Percentiles rank a stretch among this genome's conserved stretches.
phyloP scores from a whole-genome alignment of 2,797 vertebrate genomes.

The Thaleichthys pacificus region DNA sequence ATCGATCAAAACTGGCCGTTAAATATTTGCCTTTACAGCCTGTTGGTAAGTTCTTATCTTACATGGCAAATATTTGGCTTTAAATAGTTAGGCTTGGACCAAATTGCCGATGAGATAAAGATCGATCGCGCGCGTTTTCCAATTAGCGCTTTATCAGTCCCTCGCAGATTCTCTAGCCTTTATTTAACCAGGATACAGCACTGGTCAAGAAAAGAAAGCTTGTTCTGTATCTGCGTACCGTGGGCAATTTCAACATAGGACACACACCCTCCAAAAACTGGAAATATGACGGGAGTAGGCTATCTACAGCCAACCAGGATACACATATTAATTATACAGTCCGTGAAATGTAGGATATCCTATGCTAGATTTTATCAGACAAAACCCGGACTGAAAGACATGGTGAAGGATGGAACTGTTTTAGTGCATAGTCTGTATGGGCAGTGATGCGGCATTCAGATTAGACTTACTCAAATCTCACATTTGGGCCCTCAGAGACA shows the following conservation, averaged over 20 bases:
- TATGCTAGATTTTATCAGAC: not conserved
- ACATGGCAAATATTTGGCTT: not conserved
- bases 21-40: not conserved
- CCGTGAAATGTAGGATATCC: not conserved
- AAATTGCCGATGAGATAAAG: conserved; percentile 51
- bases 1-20: not conserved
- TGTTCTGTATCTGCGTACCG: not conserved
- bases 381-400: not conserved
- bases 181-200: no score
- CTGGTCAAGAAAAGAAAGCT: no score
- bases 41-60: not conserved
- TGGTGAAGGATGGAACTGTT: not conserved
- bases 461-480: not conserved
- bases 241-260: conserved; percentile 1
- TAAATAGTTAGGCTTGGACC: no score
- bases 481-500: not conserved
- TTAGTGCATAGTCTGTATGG: not conserved
- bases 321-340: not conserved
- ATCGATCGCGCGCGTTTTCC: conserved; percentile 67
- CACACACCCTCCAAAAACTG: not conserved
- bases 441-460: not conserved
- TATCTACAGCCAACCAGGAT: not conserved
- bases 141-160: conserved; percentile 27
- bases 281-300: no score
- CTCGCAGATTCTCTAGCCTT: not conserved